A percentile compares a stretch with the other conserved stretches of the same genome.
Evolutionary conservation across 37 sponge, comb jelly and placozoan genomes (phyloP).

Genomic region (Amphimedon queenslandica): DNA sequence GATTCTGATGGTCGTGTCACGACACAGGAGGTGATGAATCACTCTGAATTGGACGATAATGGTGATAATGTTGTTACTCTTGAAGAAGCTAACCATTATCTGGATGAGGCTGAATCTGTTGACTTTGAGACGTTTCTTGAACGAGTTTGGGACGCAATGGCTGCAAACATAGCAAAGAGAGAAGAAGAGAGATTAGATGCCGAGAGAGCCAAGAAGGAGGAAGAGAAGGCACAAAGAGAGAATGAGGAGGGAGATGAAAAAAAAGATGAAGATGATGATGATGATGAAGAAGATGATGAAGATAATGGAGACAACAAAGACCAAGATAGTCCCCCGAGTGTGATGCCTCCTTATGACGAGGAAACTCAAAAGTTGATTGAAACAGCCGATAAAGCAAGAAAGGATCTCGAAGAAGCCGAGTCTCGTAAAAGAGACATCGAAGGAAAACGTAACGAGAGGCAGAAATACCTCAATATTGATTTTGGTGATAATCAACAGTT

Average conservation of each 20-base stretch:
- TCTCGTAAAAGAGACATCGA: constrained; percentile 30
- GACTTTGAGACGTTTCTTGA: constrained; percentile 40
- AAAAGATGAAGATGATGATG: constrained; percentile 23
- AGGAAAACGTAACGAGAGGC: constrained; percentile 33
- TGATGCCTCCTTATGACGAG: constrained; percentile 59
- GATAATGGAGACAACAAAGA: constrained; percentile 4
- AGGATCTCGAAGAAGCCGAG: constrained; percentile 39
- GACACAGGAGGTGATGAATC: constrained; percentile 52
- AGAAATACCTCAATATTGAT: constrained; percentile 60
- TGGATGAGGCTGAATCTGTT: constrained; percentile 28
- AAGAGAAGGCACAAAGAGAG: constrained; percentile 5
- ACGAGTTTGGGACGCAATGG: constrained; percentile 30
- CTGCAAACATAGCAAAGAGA: too few species aligned
- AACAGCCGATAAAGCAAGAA: constrained; percentile 64
- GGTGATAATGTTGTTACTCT: constrained; percentile 57
- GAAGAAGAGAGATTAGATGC: not conserved
- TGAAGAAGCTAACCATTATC: constrained; percentile 44
- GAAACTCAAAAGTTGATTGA: constrained; percentile 73
- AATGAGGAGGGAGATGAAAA: too few species aligned
- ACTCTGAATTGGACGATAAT: constrained; percentile 64
- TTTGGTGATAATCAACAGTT: constrained; percentile 82
- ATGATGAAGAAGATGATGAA: constrained; percentile 25
- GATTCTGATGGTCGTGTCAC: constrained; percentile 41
- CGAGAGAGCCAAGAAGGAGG: not conserved
- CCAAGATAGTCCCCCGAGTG: not conserved